Evolutionary conservation across 37 sponge, comb jelly and placozoan genomes (phyloP), one percentile per base, ranked within the genome.

Genomic region (Chondrilla cf. caribensis): DNA sequence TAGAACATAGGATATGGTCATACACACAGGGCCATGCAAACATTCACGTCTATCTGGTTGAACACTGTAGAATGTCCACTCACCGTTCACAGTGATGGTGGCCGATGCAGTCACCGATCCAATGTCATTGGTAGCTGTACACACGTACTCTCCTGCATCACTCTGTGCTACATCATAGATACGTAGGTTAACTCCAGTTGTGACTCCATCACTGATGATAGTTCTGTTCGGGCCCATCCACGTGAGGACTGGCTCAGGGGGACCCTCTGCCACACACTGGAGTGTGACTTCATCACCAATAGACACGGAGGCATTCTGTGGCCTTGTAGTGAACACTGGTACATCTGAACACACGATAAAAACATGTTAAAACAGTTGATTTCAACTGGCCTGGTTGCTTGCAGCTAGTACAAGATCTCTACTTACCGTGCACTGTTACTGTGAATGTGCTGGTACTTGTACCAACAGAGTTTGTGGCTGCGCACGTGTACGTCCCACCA

Each of bases 401-500:
- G n/a, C n/a, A n/a, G n/a, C n/a, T n/a, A n/a, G n/a, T n/a, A n/a
- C n/a, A n/a, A n/a, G n/a, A n/a, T n/a, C n/a, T n/a, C n/a, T n/a
- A n/a, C 79, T 58, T 32, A 87, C 87, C 82, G 66, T 83, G 44
- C 25, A 87, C 80, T 28, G 79, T 58, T 40, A 87, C 59, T 7
- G 70, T 79, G 38, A 87, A 70, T 4, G 54, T 24, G 18, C 78
- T n/a, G 2, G 71, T 51, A 19, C 28, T 31, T 62, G 18, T 62
- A n/a, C 64, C 64, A 19, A 62, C 29, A 19, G 64, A 19, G 71
- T 90, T 90, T 22, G 59, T 87, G 26, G 82, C 91, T 32, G 64
- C 43, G 43, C 91, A 90, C 7, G 78, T 77, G 60, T 84, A 90
- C n/a, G 42, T 41, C 4, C 91, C 91, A 32, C 54, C 67, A 19